Evolutionary conservation across 1,140 invertebrate species (phyloP).

Genomic region (Araneus ventricosus): DNA sequence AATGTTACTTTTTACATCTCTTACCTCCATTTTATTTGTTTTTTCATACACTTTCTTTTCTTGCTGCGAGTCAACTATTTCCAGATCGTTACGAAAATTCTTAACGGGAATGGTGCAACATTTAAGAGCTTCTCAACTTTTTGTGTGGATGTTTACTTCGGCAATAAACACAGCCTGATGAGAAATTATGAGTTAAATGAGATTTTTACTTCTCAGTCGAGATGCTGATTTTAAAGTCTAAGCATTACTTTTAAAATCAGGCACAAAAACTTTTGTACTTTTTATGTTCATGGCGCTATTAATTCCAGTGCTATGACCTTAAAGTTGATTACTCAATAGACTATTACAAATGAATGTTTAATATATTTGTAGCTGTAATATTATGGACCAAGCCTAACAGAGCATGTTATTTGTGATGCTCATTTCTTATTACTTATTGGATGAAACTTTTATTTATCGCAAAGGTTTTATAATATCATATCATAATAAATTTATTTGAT

Average conservation of each 20-base stretch:
- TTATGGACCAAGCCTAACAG: no score
- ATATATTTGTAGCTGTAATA: no score
- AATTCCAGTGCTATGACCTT: no score
- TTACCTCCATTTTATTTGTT: neutral
- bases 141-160: neutral
- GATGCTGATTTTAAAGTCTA: neutral
- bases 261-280: no score
- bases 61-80: neutral
- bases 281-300: no score
- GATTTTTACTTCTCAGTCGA: slow-evolving; percentile 14
- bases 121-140: neutral
- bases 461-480: no score
- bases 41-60: neutral
- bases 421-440: no score
- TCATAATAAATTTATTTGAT: no score
- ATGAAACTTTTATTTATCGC: no score
- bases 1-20: neutral
- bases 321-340: no score
- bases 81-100: neutral
- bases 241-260: neutral
- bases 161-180: neutral
- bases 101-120: neutral
- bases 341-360: no score
- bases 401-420: no score
- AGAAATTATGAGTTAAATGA: slow-evolving; percentile 3